These are phyloP conservation scores for Lepidurus arcticus DNA, from an alignment of 1,140 invertebrate species.

Conservation along the genomic window DNA sequence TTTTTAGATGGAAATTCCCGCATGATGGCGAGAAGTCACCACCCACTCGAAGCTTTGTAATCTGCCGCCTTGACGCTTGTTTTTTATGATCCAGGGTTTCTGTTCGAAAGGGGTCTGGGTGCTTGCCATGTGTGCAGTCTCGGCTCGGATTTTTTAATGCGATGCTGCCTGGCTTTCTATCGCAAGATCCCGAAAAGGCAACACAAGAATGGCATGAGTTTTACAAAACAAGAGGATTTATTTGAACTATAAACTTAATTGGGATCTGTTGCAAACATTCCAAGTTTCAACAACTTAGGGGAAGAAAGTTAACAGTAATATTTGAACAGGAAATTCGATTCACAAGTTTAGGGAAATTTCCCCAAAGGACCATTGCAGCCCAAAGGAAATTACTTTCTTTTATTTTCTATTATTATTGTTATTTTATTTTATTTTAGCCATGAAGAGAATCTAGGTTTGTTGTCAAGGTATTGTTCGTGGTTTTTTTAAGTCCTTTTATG, in stretches of 20 bases:
- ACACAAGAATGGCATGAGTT: background rate
- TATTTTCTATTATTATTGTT: background rate
- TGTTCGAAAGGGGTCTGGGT: conserved; percentile 13
- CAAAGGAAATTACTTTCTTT: too few species aligned
- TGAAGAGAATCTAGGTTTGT: background rate
- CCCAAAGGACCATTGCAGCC: background rate
- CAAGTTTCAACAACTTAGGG: background rate
- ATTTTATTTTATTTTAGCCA: background rate
- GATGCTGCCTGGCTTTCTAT: background rate
- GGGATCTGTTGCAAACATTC: conserved; percentile 7
- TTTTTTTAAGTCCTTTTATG: background rate
- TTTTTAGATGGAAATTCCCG: conserved; percentile 12
- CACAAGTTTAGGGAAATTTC: background rate
- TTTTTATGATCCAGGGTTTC: conserved; percentile 18
- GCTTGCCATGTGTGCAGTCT: conserved; percentile 1
- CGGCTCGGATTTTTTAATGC: background rate
- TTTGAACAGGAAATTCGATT: background rate
- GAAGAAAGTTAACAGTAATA: too few species aligned
- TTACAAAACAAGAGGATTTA: background rate
- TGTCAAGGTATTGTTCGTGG: background rate
- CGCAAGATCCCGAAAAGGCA: background rate
- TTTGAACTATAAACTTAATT: conserved; percentile 20
- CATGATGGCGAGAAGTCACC: conserved; percentile 17
- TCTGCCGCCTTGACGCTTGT: conserved; percentile 17
- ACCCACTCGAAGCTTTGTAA: conserved; percentile 21